phyloP scores from a whole-genome alignment of 92 coral and sea anemone species.

The Chrysogorgia sp. region DNA sequence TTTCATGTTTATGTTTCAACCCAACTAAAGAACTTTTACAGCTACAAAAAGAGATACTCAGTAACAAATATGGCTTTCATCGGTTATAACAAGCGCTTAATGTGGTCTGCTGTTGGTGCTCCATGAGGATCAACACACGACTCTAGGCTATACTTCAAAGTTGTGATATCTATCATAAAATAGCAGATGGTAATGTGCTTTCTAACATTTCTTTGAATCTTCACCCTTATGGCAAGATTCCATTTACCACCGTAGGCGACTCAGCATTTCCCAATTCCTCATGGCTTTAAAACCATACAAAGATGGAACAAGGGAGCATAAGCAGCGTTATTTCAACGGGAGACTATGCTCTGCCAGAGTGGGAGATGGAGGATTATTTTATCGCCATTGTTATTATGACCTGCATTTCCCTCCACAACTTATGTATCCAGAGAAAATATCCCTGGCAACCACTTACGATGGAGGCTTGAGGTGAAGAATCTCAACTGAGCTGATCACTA shows the following conservation, averaged over 20 bases:
- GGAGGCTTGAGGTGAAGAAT: too few species aligned
- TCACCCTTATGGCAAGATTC: slow-evolving; percentile 58
- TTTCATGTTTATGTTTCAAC: slow-evolving; percentile 66
- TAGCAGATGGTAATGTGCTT: slow-evolving; percentile 58
- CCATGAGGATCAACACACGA: slow-evolving; percentile 68
- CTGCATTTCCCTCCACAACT: too few species aligned
- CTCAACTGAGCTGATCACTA: too few species aligned
- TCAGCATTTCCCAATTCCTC: slow-evolving; percentile 55
- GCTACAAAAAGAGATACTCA: slow-evolving; percentile 70
- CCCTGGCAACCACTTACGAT: too few species aligned
- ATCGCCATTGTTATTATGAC: too few species aligned
- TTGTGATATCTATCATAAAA: slow-evolving; percentile 60
- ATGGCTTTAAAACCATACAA: slow-evolving; percentile 57
- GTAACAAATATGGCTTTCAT: slow-evolving; percentile 69
- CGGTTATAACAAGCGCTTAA: slow-evolving; percentile 63
- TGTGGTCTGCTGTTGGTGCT: slow-evolving; percentile 71
- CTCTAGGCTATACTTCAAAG: slow-evolving; percentile 61
- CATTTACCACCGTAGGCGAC: slow-evolving; percentile 53
- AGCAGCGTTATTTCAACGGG: slow-evolving; percentile 66
- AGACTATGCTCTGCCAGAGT: slow-evolving; percentile 67
- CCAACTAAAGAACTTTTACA: slow-evolving; percentile 63
- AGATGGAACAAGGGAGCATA: slow-evolving; percentile 37
- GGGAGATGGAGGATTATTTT: too few species aligned
- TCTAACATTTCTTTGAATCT: slow-evolving; percentile 47
- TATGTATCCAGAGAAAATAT: too few species aligned